These are phyloP conservation scores for Megatriorchis doriae DNA, from an alignment of 2,113 vertebrate species.

Conservation along the genomic window DNA sequence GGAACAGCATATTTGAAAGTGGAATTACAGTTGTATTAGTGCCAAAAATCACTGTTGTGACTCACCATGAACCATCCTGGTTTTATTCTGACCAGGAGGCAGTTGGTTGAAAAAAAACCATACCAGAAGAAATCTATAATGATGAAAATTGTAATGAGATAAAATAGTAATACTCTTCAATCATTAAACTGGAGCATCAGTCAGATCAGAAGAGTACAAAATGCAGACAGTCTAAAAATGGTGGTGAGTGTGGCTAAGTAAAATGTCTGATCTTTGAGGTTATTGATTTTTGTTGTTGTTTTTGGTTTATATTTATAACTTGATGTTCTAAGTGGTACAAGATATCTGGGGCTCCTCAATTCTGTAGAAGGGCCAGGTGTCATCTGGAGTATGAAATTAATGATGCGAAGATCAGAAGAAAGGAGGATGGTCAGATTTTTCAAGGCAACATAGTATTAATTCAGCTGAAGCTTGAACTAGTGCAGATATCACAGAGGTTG, in stretches of 20 bases:
- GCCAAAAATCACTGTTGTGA: neutral
- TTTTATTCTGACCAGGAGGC: neutral
- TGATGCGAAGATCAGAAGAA: neutral
- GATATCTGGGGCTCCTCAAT: neutral
- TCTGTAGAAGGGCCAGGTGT: neutral
- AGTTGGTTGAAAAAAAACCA: neutral
- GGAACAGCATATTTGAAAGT: neutral
- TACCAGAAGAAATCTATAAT: neutral
- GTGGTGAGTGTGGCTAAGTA: neutral
- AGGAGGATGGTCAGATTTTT: neutral
- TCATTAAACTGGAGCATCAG: neutral
- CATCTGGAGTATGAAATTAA: neutral
- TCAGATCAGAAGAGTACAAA: neutral
- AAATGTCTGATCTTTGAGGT: neutral
- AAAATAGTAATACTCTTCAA: neutral
- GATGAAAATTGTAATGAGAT: neutral
- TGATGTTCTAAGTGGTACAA: neutral
- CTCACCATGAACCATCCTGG: neutral
- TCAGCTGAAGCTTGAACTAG: neutral
- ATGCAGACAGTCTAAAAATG: neutral
- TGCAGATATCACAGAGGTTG: neutral
- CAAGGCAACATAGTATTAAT: neutral
- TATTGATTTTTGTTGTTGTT: neutral
- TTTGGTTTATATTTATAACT: neutral
- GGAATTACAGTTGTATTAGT: neutral